Evolutionary conservation across 2,113 vertebrate species (phyloP).

Genomic region (Ascaphus truei): DNA sequence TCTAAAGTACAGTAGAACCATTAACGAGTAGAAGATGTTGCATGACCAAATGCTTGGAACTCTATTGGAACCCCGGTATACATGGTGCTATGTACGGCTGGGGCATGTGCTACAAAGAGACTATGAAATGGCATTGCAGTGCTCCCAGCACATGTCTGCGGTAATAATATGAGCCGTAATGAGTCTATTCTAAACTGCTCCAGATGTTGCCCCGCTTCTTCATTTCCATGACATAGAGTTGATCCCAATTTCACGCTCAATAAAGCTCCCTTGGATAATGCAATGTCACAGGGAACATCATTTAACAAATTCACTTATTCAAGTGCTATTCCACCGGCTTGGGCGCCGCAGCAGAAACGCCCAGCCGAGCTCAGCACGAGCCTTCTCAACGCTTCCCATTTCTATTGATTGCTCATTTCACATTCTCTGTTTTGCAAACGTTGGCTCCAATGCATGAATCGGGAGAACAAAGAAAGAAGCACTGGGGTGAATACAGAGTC

Average conservation of each 20-base stretch:
- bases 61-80: no score
- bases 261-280: slow-evolving; percentile 42
- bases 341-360: not conserved
- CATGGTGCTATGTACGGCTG: not conserved
- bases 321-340: not conserved
- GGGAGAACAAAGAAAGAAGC: no score
- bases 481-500: no score
- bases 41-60: no score
- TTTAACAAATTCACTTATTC: not conserved
- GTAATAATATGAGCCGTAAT: no score
- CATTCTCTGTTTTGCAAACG: no score
- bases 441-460: no score
- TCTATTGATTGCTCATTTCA: no score
- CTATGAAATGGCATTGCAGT: not conserved
- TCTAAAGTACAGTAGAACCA: no score
- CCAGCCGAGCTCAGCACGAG: not conserved
- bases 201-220: slow-evolving; percentile 36
- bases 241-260: slow-evolving; percentile 51
- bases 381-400: not conserved
- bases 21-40: no score
- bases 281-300: not conserved
- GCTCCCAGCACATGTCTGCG: not conserved
- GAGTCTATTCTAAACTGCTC: not conserved
- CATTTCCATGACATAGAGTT: slow-evolving; percentile 40
- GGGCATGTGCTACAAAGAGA: not conserved